Base-by-base conservation (phyloP, 2,797 vertebrate species). In the Choloepus didactylus region DNA sequence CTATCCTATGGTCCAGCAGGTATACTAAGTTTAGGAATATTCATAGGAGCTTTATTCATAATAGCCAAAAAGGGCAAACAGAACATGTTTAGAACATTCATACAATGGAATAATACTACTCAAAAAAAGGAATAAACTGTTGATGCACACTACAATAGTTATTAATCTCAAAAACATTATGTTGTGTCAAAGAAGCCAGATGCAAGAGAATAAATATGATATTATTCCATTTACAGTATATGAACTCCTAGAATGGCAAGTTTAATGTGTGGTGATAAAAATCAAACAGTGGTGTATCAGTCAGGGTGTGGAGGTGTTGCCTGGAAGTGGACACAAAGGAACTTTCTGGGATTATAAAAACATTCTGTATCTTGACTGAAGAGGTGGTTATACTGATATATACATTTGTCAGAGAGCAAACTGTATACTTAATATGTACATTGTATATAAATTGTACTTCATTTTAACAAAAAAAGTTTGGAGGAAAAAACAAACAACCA, bases 21-120 rank as follows among this genome's bases (percentile, higher is more conserved):
- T 90, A 25, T 10, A 82, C 11, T 95, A 89, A 35, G 8, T 69
- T 89, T 67, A 91, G 60, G 80, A 83, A 75, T 90, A 84, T 9
- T 91, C n/a, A 77, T 15, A 92, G 60, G 27, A 91, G 38, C 59
- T 87, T 95, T 94, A 80, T 76, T 94, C 29, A 69, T 54, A 64
- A 64, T 59, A 75, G 10, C 9, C 21, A 21, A 35, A 83, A 75
- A 15, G 46, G 18, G 46, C 31, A 89, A 89, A 69, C 25, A 79
- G n/a, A 4, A 9, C 14, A 44, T 21, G 2, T 81, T 59, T 82
- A 46, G 9, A 21, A 25, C 66, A 44, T 44, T 91, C 60, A 72
- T 66, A 44, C 3, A 82, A 46, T 64, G 27, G 27, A 79, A 31
- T 79, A 31, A 60, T 83, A 51, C 3, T 92, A 29, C 73, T 3